Evolutionary conservation across 2,797 vertebrate species (phyloP).

Genomic region (Rousettus madagascariensis): DNA sequence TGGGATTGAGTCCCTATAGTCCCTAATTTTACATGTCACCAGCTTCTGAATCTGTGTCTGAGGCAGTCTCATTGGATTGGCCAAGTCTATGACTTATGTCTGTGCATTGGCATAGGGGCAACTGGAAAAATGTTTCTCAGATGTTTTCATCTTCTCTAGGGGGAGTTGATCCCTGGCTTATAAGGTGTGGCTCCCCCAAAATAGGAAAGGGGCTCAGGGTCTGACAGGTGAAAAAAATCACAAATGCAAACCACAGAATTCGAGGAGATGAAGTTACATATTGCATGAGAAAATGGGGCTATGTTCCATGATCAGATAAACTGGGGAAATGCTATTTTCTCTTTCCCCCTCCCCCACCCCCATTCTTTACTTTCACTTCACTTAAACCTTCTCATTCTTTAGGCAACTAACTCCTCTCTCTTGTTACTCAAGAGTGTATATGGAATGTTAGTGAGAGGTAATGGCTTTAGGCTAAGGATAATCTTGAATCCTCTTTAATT

Average conservation of each 20-base stretch:
- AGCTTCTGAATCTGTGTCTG: neutral
- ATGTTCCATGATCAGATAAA: neutral
- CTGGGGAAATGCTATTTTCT: neutral
- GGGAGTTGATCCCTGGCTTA: neutral
- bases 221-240: neutral
- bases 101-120: neutral
- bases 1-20: neutral
- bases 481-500: neutral
- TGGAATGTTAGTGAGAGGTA: neutral
- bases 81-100: neutral
- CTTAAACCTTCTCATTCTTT: neutral
- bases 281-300: neutral
- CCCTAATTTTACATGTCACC: neutral
- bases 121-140: neutral
- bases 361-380: neutral
- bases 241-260: neutral
- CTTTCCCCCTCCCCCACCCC: fast-evolving
- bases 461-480: neutral
- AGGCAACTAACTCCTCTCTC: neutral
- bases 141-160: neutral
- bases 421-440: neutral
- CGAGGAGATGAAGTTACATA: neutral
- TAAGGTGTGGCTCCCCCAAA: neutral
- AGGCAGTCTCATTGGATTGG: neutral
- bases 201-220: neutral